Conservation (phyloP, 2,113 vertebrate genomes). For the Andinoacara biseriatus region DNA sequence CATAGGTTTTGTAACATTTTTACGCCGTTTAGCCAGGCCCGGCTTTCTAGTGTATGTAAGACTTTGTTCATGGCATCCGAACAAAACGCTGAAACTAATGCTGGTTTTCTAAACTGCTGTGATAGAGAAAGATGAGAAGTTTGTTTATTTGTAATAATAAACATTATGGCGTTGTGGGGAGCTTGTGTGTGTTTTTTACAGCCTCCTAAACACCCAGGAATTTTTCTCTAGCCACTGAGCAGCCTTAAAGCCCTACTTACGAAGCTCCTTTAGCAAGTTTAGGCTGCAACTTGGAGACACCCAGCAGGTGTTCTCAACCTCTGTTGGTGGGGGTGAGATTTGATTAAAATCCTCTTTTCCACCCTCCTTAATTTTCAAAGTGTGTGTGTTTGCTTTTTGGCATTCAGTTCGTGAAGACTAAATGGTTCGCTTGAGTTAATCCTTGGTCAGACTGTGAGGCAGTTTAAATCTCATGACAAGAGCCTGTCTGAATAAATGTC, state of each 20-base stretch:
- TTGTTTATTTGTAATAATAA: constrained; percentile 8
- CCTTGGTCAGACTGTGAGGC: constrained; percentile 5
- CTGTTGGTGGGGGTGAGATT: constrained; percentile 15
- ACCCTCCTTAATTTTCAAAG: constrained; percentile 1
- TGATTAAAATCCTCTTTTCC: constrained; percentile 35
- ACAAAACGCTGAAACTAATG: neutral
- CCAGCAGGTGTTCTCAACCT: constrained; percentile 27
- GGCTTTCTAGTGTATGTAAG: neutral
- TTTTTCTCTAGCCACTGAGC: constrained; percentile 4
- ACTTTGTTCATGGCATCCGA: neutral
- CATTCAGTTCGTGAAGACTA: constrained; percentile 2
- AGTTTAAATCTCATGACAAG: constrained; percentile 8
- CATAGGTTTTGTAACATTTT: neutral
- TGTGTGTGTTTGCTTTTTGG: constrained; percentile 5
- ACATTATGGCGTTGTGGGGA: neutral
- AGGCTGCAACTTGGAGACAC: constrained; percentile 5
- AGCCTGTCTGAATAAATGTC: constrained; percentile 35
- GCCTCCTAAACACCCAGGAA: neutral
- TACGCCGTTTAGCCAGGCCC: neutral
- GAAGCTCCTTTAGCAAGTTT: neutral
- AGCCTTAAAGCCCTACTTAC: neutral
- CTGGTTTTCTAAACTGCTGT: neutral
- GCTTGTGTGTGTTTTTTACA: neutral
- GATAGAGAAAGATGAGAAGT: neutral
- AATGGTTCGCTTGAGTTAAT: constrained; percentile 23